Conservation (phyloP, 2,113 vertebrate genomes). For the Rhinoderma darwinii region DNA sequence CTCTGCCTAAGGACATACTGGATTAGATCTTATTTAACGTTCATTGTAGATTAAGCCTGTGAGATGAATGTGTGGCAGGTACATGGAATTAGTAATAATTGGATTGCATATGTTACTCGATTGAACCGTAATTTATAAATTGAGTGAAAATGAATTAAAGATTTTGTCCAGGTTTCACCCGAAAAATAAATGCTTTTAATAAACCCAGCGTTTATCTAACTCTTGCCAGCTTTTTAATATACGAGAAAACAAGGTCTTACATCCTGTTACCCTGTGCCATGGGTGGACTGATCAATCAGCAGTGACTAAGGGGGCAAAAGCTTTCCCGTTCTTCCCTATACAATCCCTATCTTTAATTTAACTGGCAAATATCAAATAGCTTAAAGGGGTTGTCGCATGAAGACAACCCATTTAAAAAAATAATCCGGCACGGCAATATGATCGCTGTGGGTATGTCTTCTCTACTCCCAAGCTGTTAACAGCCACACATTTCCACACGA, state of each 20-base stretch:
- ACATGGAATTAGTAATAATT: background rate
- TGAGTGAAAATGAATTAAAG: background rate
- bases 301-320: too few relatives aligned
- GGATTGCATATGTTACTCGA: background rate
- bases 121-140: background rate
- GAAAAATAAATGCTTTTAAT: background rate
- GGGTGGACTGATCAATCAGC: background rate
- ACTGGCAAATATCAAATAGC: too few relatives aligned
- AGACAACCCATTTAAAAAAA: too few relatives aligned
- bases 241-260: background rate
- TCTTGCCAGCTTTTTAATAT: too few relatives aligned
- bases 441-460: too few relatives aligned
- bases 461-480: too few relatives aligned
- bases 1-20: background rate
- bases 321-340: too few relatives aligned
- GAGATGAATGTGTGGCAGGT: conserved; percentile 11
- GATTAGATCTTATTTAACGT: conserved; percentile 3
- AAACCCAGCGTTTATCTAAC: background rate
- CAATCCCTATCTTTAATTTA: too few relatives aligned
- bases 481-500: too few relatives aligned
- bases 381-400: too few relatives aligned
- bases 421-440: too few relatives aligned
- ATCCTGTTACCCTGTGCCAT: background rate
- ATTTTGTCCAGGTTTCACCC: background rate
- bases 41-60: conserved; percentile 13